Base-by-base conservation (phyloP, 1,140 invertebrate genomes). In the Aphelinus atriplicis region DNA sequence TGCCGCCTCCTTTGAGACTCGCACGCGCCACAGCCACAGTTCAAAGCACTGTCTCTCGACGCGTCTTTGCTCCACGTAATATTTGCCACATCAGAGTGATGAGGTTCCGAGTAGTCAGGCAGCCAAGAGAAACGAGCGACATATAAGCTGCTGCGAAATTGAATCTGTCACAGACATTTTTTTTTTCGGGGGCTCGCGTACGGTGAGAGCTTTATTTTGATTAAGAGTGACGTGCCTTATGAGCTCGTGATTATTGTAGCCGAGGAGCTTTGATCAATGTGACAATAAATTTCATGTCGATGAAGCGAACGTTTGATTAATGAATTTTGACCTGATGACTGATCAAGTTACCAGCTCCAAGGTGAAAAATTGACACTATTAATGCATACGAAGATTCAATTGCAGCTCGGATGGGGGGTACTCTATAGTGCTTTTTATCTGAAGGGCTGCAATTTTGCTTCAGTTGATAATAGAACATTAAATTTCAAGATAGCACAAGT, bases 281-380 rank as follows among this genome's bases (percentile, higher is more conserved):
- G 58, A 55, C 60, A 63, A 71, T 71, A 50, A 55, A 71, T 71
- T 70, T 46, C 57, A 26, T 26, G n/a, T 1, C 48, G 1, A 3
- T 2, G 61, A 47, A 7, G 10, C 43, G 47, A 51, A 57, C 48
- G 7, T 72, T 64, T 72, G 70, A 72, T 72, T 72, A 64, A 72
- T 72, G 51, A 26, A n/a, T 42, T 10, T 9, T 3, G 9, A 2
- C 10, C 48, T 3, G 46, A 60, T 63, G 69, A 71, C 69, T 58
- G 57, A 71, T 63, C 45, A 71, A 71, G 69, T 60, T 71, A 71
- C 62, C 46, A 50, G 60, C 48, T 45, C 58, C 43, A 7, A 69
- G 26, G 42, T 56, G 46, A 60, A 60, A 57, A 58, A 69, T 26
- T 26, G 26, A 26, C 26, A 26, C 26, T 26, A 26, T 26, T 26